Evolutionary conservation across 2,797 vertebrate species (phyloP).

Genomic region (Lycodopsis pacificus): DNA sequence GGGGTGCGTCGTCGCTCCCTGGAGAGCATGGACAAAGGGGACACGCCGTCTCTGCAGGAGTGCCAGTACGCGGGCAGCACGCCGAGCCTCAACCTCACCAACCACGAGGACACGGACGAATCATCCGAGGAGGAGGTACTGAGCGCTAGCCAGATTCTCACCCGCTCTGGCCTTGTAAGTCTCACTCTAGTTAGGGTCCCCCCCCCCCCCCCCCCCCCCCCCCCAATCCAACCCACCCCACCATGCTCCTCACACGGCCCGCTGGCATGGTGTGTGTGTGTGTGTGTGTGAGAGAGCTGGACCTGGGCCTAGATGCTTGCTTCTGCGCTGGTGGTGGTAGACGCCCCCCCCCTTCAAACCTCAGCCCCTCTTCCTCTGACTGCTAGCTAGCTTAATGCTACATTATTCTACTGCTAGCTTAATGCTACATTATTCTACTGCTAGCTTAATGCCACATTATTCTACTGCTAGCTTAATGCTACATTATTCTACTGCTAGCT

Average conservation of each 20-base stretch:
- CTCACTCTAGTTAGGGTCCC: slow-evolving; percentile 58
- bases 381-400: slow-evolving; percentile 44
- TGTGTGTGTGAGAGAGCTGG: slow-evolving; percentile 66
- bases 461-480: too few species aligned
- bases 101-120: slow-evolving; percentile 98
- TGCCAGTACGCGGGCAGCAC: slow-evolving; percentile 96
- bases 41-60: slow-evolving; percentile 96
- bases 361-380: slow-evolving; percentile 33
- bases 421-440: slow-evolving; percentile 13
- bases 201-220: not conserved
- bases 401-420: slow-evolving; percentile 19
- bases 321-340: slow-evolving; percentile 82
- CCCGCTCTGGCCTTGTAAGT: slow-evolving; percentile 92
- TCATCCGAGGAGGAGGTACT: slow-evolving; percentile 99
- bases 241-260: slow-evolving; percentile 72
- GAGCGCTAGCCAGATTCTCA: slow-evolving; percentile 97
- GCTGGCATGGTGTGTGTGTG: slow-evolving; percentile 76
- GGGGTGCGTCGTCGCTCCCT: slow-evolving; percentile 96
- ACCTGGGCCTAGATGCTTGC: slow-evolving; percentile 81
- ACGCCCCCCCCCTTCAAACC: slow-evolving; percentile 40
- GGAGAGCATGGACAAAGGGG: slow-evolving; percentile 98
- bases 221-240: slow-evolving; percentile 53
- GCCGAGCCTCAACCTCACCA: slow-evolving; percentile 96
- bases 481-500: too few species aligned
- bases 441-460: too few species aligned